Evolutionary conservation across 2,113 vertebrate genomes (phyloP).

Genomic region (Cynoglossus semilaevis): DNA sequence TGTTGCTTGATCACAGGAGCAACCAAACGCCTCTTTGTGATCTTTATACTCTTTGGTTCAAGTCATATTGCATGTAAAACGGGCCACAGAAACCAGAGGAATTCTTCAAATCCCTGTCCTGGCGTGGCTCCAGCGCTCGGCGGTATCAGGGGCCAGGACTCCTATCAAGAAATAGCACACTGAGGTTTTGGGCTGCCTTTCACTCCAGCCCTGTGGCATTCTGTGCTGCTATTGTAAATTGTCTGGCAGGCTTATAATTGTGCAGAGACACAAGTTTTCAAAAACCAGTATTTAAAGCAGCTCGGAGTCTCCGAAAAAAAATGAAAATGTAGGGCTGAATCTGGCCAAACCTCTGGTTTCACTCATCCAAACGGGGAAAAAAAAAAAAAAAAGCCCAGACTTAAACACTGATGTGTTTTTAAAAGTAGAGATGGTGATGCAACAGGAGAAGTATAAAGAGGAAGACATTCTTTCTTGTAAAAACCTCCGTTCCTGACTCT

Average conservation of each 20-base stretch:
- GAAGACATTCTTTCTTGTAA: constrained; percentile 9
- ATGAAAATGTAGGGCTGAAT: background rate
- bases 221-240: constrained; percentile 43
- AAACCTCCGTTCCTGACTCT: constrained; percentile 34
- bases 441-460: constrained; percentile 45
- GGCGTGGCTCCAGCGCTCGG: constrained; percentile 59
- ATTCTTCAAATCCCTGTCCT: constrained; percentile 69
- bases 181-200: constrained; percentile 57
- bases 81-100: constrained; percentile 60
- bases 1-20: constrained; percentile 42
- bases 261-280: constrained; percentile 26
- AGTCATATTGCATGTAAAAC: constrained; percentile 53
- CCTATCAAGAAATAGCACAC: constrained; percentile 63
- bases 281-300: constrained; percentile 10
- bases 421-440: constrained; percentile 29
- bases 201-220: constrained; percentile 47
- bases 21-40: constrained; percentile 31
- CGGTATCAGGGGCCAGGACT: constrained; percentile 46
- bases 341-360: background rate
- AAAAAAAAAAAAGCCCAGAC: no score
- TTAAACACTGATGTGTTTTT: no score
- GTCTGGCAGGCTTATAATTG: constrained; percentile 49
- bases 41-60: constrained; percentile 33
- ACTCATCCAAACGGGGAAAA: background rate
- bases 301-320: constrained; percentile 10